A percentile compares a stretch with the other conserved stretches of the same genome.
These are phyloP conservation scores for Ctenosaura bakeri DNA, from an alignment of 2,797 vertebrate species.

Conservation along the genomic window DNA sequence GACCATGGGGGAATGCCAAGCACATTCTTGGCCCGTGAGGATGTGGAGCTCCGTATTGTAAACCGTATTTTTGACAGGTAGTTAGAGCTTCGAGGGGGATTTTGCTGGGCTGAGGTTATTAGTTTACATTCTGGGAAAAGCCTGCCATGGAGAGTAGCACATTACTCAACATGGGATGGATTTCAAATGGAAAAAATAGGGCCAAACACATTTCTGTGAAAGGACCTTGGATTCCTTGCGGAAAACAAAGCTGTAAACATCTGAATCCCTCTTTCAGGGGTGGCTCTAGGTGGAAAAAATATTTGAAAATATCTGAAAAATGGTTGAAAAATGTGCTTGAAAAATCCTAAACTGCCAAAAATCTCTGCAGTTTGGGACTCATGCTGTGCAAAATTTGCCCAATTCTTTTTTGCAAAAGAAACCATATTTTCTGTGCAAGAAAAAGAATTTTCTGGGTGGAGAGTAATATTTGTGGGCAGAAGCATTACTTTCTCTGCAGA, in stretches of 20 bases:
- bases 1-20: slow-evolving; percentile 6
- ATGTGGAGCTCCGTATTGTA: slow-evolving; percentile 23
- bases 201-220: background rate
- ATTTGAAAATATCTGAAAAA: no score
- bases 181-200: slow-evolving; percentile 2
- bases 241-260: background rate
- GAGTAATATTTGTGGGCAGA: no score
- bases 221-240: background rate
- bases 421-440: no score
- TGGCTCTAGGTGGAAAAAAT: no score
- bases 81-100: slow-evolving; percentile 15
- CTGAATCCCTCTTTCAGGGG: no score
- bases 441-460: no score
- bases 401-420: no score
- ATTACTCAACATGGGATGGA: background rate
- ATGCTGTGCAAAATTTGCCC: no score
- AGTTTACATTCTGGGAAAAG: slow-evolving; percentile 44
- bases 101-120: slow-evolving; percentile 43
- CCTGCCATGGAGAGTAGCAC: slow-evolving; percentile 32
- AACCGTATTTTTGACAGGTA: slow-evolving; percentile 25
- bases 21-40: slow-evolving; percentile 35
- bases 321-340: no score
- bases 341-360: no score
- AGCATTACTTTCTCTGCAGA: no score
- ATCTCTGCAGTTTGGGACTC: no score